A percentile compares a stretch with the other conserved stretches of the same genome.
phyloP scores from a whole-genome alignment of 1,140 invertebrate species.

The Muscidifurax raptorellus region DNA sequence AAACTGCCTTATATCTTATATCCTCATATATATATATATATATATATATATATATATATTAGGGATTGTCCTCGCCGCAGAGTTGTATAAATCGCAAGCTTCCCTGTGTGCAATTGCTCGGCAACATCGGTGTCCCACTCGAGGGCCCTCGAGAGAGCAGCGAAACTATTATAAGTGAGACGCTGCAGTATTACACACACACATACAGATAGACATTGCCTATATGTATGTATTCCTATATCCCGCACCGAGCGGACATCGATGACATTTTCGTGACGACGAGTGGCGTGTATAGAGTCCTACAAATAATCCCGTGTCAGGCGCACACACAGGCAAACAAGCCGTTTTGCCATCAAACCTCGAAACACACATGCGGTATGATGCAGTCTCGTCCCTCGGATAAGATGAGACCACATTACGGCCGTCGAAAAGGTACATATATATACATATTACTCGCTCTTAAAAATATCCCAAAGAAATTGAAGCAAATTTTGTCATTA shows the following conservation, averaged over 20 bases:
- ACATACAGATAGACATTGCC: too few species aligned
- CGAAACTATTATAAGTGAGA: slow-evolving; percentile 34
- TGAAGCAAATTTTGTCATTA: too few species aligned
- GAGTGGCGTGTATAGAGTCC: slow-evolving; percentile 47
- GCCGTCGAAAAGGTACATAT: too few species aligned
- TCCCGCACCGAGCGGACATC: not conserved
- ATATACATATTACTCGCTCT: too few species aligned
- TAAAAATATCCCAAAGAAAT: too few species aligned
- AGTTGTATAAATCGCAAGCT: too few species aligned
- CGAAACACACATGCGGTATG: not conserved
- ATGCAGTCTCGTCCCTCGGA: not conserved
- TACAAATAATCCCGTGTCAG: slow-evolving; percentile 44
- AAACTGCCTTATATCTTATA: too few species aligned
- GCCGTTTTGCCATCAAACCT: not conserved
- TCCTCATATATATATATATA: too few species aligned
- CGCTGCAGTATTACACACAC: not conserved
- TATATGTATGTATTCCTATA: too few species aligned
- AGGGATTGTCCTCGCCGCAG: too few species aligned
- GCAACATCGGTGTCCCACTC: not conserved
- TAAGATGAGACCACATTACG: not conserved
- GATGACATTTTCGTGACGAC: slow-evolving; percentile 11
- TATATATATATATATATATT: too few species aligned
- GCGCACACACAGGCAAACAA: not conserved
- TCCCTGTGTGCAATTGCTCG: too few species aligned
- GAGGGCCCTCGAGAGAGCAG: slow-evolving; percentile 36